Evolutionary conservation across 1,140 invertebrate genomes (phyloP).

Genomic region (Drosophila bocqueti): DNA sequence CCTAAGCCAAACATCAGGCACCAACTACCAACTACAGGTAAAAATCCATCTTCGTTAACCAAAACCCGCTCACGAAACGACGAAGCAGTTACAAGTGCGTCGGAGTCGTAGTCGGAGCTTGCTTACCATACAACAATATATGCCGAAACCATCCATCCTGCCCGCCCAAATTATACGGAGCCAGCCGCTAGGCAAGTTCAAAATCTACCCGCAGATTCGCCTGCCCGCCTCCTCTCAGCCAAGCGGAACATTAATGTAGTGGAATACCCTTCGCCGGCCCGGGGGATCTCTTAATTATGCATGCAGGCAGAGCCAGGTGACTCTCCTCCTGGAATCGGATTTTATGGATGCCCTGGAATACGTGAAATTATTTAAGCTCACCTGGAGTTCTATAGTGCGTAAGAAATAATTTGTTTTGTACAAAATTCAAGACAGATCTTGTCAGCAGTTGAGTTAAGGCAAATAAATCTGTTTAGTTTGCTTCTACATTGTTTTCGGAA

Average conservation of each 20-base stretch:
- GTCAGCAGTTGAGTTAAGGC: not conserved
- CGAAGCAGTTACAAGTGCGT: conserved; percentile 67
- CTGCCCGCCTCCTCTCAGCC: conserved; percentile 2
- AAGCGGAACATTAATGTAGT: conserved; percentile 44
- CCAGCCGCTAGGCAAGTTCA: conserved; percentile 34
- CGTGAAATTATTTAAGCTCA: conserved; percentile 2
- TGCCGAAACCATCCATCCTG: conserved; percentile 13
- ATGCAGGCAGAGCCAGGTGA: conserved; percentile 25
- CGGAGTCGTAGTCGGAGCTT: conserved; percentile 34
- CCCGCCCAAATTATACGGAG: conserved; percentile 44
- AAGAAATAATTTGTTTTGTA: not conserved
- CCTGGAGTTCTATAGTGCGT: not conserved
- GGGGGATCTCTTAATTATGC: conserved; percentile 50
- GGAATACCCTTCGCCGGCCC: conserved; percentile 26
- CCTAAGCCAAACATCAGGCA: conserved; percentile 29
- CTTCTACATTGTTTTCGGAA: not conserved
- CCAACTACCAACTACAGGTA: conserved; percentile 22
- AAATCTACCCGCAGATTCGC: conserved; percentile 49
- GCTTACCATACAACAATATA: conserved; percentile 32
- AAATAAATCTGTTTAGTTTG: not conserved
- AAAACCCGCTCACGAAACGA: conserved; percentile 61
- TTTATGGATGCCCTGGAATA: conserved; percentile 39
- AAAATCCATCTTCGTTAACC: conserved; percentile 80
- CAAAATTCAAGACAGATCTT: not conserved
- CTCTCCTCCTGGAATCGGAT: conserved; percentile 23